phyloP scores from a whole-genome alignment of 2,113 vertebrate genomes.

The Pholis gunnellus region DNA sequence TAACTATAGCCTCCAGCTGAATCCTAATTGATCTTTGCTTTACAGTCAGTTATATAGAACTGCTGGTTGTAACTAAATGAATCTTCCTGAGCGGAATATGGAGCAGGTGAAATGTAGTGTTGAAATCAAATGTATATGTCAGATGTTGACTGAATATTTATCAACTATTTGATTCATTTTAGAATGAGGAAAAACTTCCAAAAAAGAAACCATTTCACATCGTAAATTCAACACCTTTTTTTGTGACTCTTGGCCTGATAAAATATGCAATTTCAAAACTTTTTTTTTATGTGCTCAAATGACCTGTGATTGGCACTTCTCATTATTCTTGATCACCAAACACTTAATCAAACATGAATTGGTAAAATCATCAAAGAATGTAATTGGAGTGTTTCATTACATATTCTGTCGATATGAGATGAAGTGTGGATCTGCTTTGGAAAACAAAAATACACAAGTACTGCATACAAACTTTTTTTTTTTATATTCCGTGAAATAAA shows the following conservation, averaged over 20 bases:
- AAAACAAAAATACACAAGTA: not conserved
- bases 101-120: not conserved
- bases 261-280: not conserved
- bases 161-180: not conserved
- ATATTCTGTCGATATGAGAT: not conserved
- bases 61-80: not conserved
- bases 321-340: not conserved
- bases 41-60: conserved; percentile 1
- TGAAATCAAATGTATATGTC: conserved; percentile 5
- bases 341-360: not conserved
- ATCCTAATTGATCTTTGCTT: conserved; percentile 40
- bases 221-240: not conserved
- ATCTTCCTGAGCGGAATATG: conserved; percentile 20
- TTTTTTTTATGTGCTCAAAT: not conserved
- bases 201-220: not conserved
- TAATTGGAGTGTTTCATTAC: not conserved
- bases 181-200: not conserved
- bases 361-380: not conserved
- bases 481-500: conserved; percentile 6
- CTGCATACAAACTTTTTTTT: not conserved
- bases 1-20: conserved; percentile 9
- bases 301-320: not conserved
- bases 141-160: not conserved
- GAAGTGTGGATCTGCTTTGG: not conserved
- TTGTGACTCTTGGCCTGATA: not conserved